Evolutionary conservation across 1,140 invertebrate genomes (phyloP), one percentile per base, ranked within the genome.

Genomic region (Nilaparvata lugens): DNA sequence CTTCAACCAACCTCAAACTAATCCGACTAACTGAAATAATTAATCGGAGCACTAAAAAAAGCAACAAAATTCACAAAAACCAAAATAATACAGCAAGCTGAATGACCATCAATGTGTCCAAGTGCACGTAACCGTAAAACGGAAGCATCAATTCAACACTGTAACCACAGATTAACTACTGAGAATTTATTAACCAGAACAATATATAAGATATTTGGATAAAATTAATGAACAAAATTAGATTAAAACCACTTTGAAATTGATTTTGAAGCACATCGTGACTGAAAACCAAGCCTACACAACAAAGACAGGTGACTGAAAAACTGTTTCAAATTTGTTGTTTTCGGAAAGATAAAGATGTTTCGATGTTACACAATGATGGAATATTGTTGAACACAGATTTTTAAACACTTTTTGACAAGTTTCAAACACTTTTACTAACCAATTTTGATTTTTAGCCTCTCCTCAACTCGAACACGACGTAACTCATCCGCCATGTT

Each of bases 371-470:
- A 59, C 28, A 42, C 2, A 11, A 24, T 45, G 2, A 9, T 7
- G 1, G 14, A 42, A 16, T 24, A n/a, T 43, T 21, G 48, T 31
- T 31, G 19, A 55, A 55, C 18, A 28, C 23, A 31, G 7, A 52
- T 16, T 14, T 42, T n/a, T 24, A 11, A 60, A 52, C 38, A 55
- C 56, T 60, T 61, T 56, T 31, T 60, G 48, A 48, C 61, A 43
- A 52, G 16, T 55, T 62, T 56, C 48, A 52, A 62, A 68, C 68
- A 66, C 53, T 58, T 60, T 35, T 76, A 81, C 83, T 75, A 81
- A 89, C 88, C 88, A 72, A 91, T 89, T 83, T 89, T 91, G 72
- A 89, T 88, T 83, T 85, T 89, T 75, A 91, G 82, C 76, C 86
- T 83, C 81, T 91, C 87, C 75, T 87, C 86, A 77, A 88, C 83